These are phyloP conservation scores for Pelagia noctiluca DNA, from an alignment of 30 jellyfish, hydroid and myxozoan genomes.

Conservation along the genomic window DNA sequence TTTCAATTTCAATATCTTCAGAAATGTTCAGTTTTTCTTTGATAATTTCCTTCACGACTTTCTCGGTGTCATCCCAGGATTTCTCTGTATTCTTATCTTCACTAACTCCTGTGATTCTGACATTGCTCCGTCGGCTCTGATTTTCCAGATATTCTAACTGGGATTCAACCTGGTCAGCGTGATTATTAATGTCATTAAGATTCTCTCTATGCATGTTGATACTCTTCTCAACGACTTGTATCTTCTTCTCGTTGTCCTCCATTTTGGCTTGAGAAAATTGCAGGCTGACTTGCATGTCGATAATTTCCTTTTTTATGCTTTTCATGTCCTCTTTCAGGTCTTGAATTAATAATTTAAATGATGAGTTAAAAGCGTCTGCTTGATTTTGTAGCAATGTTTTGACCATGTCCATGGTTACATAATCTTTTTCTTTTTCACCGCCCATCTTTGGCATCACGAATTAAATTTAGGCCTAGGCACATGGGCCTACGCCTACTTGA, in stretches of 20 bases:
- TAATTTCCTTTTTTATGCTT: background rate
- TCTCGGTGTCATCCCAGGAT: conserved; percentile 43
- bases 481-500: too few relatives aligned
- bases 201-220: background rate
- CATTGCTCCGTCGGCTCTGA: conserved; percentile 18
- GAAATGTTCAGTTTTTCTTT: conserved; percentile 13
- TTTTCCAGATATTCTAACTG: conserved; percentile 20
- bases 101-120: conserved; percentile 6
- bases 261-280: background rate
- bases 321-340: background rate
- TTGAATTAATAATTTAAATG: background rate
- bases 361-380: too few relatives aligned
- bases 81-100: conserved; percentile 11
- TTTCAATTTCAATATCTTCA: conserved; percentile 13
- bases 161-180: conserved; percentile 7
- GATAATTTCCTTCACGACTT: conserved; percentile 13
- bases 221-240: background rate
- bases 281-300: background rate
- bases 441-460: too few relatives aligned
- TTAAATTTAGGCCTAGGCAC: too few relatives aligned
- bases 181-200: conserved; percentile 2
- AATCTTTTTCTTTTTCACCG: too few relatives aligned
- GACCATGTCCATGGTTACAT: too few relatives aligned
- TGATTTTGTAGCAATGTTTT: too few relatives aligned
- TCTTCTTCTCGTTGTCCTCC: background rate